Conservation (phyloP, 2,113 vertebrate species). For the Dunckerocampus dactyliophorus region DNA sequence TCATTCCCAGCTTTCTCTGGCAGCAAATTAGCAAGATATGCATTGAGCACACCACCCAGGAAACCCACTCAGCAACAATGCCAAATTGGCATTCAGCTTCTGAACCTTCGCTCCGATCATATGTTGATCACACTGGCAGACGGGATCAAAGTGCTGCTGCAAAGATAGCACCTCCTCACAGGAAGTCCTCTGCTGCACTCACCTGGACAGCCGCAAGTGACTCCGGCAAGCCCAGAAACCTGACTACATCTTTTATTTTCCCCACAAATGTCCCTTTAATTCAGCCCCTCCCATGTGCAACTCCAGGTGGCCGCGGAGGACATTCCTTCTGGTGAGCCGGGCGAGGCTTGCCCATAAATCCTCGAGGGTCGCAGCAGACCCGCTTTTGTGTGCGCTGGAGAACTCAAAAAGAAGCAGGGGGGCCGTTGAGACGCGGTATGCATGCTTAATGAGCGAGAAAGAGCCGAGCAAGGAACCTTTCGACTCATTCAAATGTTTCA, state of each 20-base stretch:
- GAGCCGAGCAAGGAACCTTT: slow-evolving; percentile 26
- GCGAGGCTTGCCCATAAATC: slow-evolving; percentile 46
- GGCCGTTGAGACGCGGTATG: slow-evolving; percentile 34
- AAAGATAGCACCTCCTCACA: slow-evolving; percentile 13
- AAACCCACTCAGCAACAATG: neutral
- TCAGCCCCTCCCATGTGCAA: neutral
- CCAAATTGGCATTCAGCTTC: neutral
- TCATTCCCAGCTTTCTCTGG: neutral
- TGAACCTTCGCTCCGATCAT: slow-evolving; percentile 51
- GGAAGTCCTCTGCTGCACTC: slow-evolving; percentile 17
- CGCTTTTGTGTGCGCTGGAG: slow-evolving; percentile 48
- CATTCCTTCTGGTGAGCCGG: slow-evolving; percentile 24
- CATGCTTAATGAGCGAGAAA: slow-evolving; percentile 60
- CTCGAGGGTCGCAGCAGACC: slow-evolving; percentile 29
- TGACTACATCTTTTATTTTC: neutral
- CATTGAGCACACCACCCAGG: no score
- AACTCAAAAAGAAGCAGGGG: slow-evolving; percentile 28
- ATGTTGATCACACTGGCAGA: slow-evolving; percentile 44
- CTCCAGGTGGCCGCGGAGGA: slow-evolving; percentile 37
- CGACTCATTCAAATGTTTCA: slow-evolving; percentile 6
- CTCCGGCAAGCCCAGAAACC: neutral
- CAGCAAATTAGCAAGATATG: neutral
- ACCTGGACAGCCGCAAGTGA: neutral
- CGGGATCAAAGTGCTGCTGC: slow-evolving; percentile 67
- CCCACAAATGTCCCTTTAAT: neutral